These are phyloP conservation scores for Digitonthophagus gazella DNA, from an alignment of 2,888 invertebrate species.

Conservation along the genomic window DNA sequence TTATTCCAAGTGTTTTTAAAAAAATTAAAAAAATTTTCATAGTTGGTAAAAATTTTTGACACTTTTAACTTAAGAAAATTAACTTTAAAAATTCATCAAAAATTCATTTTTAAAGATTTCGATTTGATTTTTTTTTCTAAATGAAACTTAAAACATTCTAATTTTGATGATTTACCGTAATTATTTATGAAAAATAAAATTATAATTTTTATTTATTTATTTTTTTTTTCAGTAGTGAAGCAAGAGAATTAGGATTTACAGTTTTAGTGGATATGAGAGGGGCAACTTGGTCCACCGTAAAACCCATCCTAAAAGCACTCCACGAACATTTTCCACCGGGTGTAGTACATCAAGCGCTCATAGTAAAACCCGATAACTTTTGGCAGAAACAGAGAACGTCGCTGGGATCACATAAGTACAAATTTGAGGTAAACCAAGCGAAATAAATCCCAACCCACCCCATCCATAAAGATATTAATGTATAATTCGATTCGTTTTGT, in stretches of 20 bases:
- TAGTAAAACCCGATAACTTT: conserved; percentile 98
- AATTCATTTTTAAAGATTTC: no score
- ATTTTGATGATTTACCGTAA: no score
- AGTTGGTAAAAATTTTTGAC: no score
- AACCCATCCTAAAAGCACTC: conserved; percentile 94
- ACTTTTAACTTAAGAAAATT: no score
- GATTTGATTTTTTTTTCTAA: no score
- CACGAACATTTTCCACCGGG: conserved; percentile 94
- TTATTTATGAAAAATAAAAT: no score
- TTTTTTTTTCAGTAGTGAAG: conserved; percentile 73
- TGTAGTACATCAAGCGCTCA: conserved; percentile 89
- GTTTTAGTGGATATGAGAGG: conserved; percentile 98
- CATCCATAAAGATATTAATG: conserved; percentile 7
- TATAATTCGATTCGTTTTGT: conserved; percentile 23
- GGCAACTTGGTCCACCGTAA: conserved; percentile 93
- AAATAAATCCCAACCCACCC: background rate
- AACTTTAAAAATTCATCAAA: no score
- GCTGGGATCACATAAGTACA: conserved; percentile 96
- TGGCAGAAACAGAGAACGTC: conserved; percentile 99
- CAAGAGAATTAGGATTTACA: conserved; percentile 86
- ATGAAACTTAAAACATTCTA: no score
- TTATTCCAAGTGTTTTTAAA: no score
- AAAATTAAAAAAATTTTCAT: no score
- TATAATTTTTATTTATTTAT: conserved; percentile 14
- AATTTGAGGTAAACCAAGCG: conserved; percentile 79